Evolutionary conservation across 2,113 vertebrate genomes (phyloP).

Genomic region (Microcebus murinus): DNA sequence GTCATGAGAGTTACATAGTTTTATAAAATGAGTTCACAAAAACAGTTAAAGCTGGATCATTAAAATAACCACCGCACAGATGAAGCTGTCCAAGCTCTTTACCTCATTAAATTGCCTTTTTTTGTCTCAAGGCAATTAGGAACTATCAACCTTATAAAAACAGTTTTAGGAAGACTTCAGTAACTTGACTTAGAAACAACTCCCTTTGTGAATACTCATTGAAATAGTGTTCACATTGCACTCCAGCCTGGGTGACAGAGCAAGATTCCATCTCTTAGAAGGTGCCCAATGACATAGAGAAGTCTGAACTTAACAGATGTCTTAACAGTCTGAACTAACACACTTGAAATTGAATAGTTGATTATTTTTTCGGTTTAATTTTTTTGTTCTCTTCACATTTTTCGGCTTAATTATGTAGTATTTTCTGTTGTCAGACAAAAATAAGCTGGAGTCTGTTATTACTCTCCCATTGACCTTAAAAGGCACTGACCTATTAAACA

Average conservation of each 20-base stretch:
- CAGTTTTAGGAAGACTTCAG: neutral
- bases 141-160: neutral
- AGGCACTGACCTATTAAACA: neutral
- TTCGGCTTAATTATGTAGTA: neutral
- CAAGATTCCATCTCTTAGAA: no score
- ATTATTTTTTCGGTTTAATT: neutral
- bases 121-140: neutral
- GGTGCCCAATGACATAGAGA: neutral
- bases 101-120: neutral
- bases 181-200: neutral
- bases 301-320: neutral
- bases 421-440: neutral
- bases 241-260: no score
- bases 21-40: neutral
- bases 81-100: neutral
- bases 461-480: neutral
- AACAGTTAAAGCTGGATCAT: neutral
- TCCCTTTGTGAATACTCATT: neutral
- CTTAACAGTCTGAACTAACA: no score
- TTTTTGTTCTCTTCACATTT: neutral
- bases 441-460: neutral
- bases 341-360: neutral
- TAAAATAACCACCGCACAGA: neutral
- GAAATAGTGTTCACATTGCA: neutral
- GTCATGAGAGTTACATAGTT: neutral